Conservation (phyloP, 2,113 vertebrate genomes). For the Mus musculus region DNA sequence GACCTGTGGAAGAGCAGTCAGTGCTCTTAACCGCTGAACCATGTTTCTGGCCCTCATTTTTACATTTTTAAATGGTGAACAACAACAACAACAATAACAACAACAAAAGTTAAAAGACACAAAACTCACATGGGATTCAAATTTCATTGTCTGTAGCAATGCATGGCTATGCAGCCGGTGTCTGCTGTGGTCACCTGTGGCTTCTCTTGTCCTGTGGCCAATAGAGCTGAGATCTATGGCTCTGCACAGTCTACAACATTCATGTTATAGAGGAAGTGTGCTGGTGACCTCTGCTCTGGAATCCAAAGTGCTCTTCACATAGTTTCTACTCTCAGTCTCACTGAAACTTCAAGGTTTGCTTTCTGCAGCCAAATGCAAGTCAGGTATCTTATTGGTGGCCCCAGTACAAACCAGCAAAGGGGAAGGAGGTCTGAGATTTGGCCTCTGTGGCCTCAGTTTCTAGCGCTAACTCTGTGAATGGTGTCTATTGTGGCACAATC, state of each 20-base stretch:
- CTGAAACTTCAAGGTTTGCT: rapidly evolving
- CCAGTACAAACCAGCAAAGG: neutral
- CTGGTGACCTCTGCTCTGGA: rapidly evolving
- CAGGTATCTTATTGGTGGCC: neutral
- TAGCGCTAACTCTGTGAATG: neutral
- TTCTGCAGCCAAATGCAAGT: neutral
- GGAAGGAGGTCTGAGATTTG: neutral
- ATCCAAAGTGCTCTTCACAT: rapidly evolving
- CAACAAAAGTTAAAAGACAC: neutral
- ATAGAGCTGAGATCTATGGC: rapidly evolving
- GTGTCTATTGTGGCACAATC: neutral
- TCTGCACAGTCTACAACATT: rapidly evolving
- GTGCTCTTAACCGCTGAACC: neutral
- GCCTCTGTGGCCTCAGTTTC: neutral
- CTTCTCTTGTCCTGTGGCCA: rapidly evolving
- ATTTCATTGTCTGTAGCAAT: neutral
- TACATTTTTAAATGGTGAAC: neutral
- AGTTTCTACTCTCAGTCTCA: neutral
- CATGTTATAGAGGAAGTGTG: rapidly evolving
- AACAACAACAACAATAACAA: neutral
- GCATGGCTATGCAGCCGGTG: rapidly evolving
- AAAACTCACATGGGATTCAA: neutral
- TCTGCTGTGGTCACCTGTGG: neutral
- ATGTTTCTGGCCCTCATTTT: too few species aligned
- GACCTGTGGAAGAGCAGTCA: too few species aligned